A percentile compares a stretch with the other conserved stretches of the same genome.
Evolutionary conservation across 1,140 invertebrate species (phyloP).

Genomic region (Conus ventricosus): DNA sequence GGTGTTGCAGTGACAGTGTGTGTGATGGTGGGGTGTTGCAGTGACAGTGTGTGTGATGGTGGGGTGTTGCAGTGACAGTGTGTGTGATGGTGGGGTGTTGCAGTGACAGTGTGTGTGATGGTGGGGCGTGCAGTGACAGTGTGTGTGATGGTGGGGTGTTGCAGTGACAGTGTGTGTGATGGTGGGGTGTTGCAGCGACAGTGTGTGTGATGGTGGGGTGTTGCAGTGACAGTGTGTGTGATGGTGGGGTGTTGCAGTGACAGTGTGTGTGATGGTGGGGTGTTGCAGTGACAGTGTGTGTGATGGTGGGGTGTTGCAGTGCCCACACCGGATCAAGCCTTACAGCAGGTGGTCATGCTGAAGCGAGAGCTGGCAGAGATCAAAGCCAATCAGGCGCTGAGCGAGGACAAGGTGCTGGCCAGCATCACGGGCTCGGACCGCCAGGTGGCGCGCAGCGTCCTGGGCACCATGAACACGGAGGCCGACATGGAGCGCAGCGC

Average conservation of each 20-base stretch:
- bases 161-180: conserved; percentile 70
- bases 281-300: conserved; percentile 59
- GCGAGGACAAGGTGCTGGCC: conserved; percentile 60
- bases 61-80: conserved; percentile 68
- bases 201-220: conserved; percentile 68
- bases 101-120: conserved; percentile 70
- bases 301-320: conserved; percentile 68
- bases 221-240: conserved; percentile 69
- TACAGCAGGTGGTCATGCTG: conserved; percentile 71
- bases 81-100: conserved; percentile 64
- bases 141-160: conserved; percentile 65
- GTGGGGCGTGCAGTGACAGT: conserved; percentile 71
- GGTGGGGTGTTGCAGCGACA: conserved; percentile 68
- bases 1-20: conserved; percentile 68
- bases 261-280: conserved; percentile 69
- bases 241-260: conserved; percentile 68
- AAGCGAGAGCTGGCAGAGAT: conserved; percentile 74
- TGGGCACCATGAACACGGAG: conserved; percentile 58
- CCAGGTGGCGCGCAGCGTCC: conserved; percentile 56
- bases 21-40: conserved; percentile 65
- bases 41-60: conserved; percentile 72
- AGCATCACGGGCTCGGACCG: conserved; percentile 61
- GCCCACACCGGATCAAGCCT: conserved; percentile 68
- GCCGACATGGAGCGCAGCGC: conserved; percentile 72
- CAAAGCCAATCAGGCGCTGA: conserved; percentile 66